Conservation (phyloP, 1,140 invertebrate species). For the Drosophila melanica region DNA sequence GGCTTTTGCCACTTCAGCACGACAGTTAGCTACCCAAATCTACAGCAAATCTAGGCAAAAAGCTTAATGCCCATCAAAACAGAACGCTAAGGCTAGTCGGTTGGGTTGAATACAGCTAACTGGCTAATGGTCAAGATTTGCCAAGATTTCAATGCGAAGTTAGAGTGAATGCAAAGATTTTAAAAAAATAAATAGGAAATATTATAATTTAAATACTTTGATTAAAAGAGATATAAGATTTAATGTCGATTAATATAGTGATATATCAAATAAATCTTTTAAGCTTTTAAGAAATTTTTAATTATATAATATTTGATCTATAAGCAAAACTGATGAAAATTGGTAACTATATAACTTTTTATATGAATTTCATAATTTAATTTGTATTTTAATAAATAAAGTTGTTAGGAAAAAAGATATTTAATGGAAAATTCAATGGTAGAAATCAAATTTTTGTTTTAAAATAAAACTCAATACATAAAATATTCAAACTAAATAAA, state of each 20-base stretch:
- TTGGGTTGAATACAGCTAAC: background rate
- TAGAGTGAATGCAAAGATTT: background rate
- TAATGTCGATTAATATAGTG: too few species aligned
- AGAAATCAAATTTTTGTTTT: background rate
- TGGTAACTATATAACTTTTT: too few species aligned
- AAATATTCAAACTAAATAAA: background rate
- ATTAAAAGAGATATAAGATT: too few species aligned
- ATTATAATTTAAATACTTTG: too few species aligned
- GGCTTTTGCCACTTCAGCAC: conserved; percentile 24
- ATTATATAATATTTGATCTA: too few species aligned
- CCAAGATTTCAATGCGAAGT: conserved; percentile 5
- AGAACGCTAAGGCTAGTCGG: conserved; percentile 10
- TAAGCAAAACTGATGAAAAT: too few species aligned
- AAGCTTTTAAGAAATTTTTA: too few species aligned
- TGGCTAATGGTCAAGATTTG: conserved; percentile 24
- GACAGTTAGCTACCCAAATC: conserved; percentile 27
- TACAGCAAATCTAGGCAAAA: background rate
- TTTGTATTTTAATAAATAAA: too few species aligned
- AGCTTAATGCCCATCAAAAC: conserved; percentile 29
- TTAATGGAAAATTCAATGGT: background rate
- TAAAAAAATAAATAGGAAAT: background rate
- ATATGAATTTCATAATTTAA: too few species aligned
- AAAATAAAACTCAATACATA: background rate
- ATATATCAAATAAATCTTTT: too few species aligned
- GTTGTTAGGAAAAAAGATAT: too few species aligned